These are phyloP conservation scores for Heliconius erato DNA, from an alignment of 2,888 invertebrate species.

Conservation along the genomic window DNA sequence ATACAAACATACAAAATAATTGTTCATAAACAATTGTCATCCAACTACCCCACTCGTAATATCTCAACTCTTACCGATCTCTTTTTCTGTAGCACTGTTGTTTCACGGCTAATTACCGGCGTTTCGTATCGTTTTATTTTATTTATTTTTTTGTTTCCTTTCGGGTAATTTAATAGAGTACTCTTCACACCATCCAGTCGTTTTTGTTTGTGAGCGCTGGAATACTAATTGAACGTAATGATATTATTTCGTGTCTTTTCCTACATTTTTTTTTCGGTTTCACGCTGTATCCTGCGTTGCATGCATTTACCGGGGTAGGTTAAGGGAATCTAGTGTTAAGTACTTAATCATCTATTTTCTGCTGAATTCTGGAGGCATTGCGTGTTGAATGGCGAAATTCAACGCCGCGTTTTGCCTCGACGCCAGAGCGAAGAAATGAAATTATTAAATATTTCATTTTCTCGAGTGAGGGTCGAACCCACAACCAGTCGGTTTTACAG, in stretches of 20 bases:
- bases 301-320: not conserved
- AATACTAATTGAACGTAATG: not conserved
- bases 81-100: constrained; percentile 34
- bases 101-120: constrained; percentile 60
- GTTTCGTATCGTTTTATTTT: constrained; percentile 60
- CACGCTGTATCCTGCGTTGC: too few relatives aligned
- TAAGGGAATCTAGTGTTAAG: not conserved
- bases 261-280: not conserved
- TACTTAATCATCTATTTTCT: too few relatives aligned
- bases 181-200: constrained; percentile 37
- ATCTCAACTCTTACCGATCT: constrained; percentile 1
- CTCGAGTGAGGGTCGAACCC: too few relatives aligned
- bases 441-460: too few relatives aligned
- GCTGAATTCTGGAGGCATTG: too few relatives aligned
- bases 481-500: too few relatives aligned
- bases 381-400: too few relatives aligned
- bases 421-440: too few relatives aligned
- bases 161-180: constrained; percentile 58
- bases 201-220: constrained; percentile 5
- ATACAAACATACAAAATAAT: not conserved
- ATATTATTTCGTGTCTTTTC: not conserved
- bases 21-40: not conserved
- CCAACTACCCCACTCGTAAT: constrained; percentile 1
- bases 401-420: too few relatives aligned
- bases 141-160: constrained; percentile 53